These are phyloP conservation scores for Hyposoter didymator DNA, from an alignment of 2,888 invertebrate genomes.

Conservation along the genomic window DNA sequence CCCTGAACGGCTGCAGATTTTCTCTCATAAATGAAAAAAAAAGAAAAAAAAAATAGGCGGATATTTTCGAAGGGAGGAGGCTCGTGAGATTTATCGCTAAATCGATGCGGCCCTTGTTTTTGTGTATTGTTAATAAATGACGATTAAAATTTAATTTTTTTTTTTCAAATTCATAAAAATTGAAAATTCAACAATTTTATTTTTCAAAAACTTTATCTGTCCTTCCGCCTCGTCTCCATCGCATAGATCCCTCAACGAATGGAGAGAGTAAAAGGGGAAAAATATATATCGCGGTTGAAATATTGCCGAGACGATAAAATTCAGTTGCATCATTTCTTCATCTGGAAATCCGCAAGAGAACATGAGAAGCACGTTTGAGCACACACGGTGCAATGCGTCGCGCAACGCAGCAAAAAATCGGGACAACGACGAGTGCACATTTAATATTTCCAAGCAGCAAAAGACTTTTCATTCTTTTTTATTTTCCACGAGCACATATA, in stretches of 20 bases:
- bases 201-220: background rate
- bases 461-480: conserved; percentile 24
- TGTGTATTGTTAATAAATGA: too few species aligned
- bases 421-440: conserved; percentile 59
- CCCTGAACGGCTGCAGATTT: conserved; percentile 56
- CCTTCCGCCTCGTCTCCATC: background rate
- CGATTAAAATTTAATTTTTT: too few species aligned
- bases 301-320: conserved; percentile 49
- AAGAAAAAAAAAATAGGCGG: background rate
- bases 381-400: conserved; percentile 51
- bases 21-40: conserved; percentile 18
- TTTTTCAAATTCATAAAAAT: too few species aligned
- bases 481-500: conserved; percentile 18
- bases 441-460: conserved; percentile 60
- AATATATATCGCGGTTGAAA: background rate
- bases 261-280: background rate
- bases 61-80: conserved; percentile 13
- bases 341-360: conserved; percentile 60
- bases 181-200: background rate
- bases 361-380: conserved; percentile 47
- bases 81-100: conserved; percentile 24
- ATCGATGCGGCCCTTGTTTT: background rate
- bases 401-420: conserved; percentile 29
- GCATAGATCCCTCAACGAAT: background rate
- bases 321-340: conserved; percentile 50